A percentile compares a stretch with the other conserved stretches of the same genome.
Evolutionary conservation across 2,888 invertebrate species (phyloP).

Genomic region (Kryphioiulus occultus): DNA sequence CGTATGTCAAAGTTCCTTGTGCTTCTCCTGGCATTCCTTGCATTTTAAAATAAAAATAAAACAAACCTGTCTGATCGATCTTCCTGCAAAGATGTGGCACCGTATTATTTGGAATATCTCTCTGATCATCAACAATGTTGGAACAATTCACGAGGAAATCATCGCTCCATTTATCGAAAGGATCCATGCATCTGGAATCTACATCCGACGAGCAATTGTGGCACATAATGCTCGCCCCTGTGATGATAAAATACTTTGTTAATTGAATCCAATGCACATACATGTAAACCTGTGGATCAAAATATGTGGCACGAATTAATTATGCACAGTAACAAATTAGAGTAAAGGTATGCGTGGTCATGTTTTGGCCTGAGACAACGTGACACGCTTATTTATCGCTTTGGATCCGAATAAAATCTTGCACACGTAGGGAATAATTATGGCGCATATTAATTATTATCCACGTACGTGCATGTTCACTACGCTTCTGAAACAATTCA

Average conservation of each 20-base stretch:
- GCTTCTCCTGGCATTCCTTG: too few species aligned
- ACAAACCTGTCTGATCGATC: conserved; percentile 49
- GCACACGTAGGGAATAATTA: not conserved
- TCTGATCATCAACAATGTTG: not conserved
- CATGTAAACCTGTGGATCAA: not conserved
- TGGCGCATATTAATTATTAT: not conserved
- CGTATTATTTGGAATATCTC: not conserved
- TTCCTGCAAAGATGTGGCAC: conserved; percentile 37
- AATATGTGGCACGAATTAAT: not conserved
- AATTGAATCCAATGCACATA: not conserved
- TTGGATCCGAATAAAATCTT: not conserved
- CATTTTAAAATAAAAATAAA: too few species aligned
- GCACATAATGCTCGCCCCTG: conserved; percentile 73
- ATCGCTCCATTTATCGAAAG: conserved; percentile 71
- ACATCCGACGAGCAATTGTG: conserved; percentile 89
- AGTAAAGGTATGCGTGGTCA: not conserved
- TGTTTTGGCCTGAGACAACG: not conserved
- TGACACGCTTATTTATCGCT: not conserved
- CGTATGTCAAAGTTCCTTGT: not conserved
- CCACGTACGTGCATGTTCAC: not conserved
- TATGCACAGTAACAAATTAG: not conserved
- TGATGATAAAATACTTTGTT: conserved; percentile 53
- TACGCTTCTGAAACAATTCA: not conserved
- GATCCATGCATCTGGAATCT: conserved; percentile 90
- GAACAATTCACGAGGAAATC: not conserved